Evolutionary conservation across 2,113 vertebrate genomes (phyloP).

Genomic region (Suncus etruscus): DNA sequence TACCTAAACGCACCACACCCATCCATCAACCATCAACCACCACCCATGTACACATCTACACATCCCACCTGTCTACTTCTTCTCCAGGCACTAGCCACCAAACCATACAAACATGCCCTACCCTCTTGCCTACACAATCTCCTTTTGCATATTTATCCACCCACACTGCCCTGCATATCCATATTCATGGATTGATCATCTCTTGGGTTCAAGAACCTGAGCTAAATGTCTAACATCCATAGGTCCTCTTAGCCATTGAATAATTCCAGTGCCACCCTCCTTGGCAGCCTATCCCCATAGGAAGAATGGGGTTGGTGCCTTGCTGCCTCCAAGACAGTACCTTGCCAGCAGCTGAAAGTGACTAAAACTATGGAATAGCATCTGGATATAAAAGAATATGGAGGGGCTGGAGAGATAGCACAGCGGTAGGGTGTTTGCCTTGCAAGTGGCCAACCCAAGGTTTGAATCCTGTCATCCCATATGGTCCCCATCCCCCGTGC

Average conservation of each 20-base stretch:
- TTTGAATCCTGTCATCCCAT: too few relatives aligned
- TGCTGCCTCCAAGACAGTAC: background rate
- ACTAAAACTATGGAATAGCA: background rate
- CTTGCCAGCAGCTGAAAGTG: background rate
- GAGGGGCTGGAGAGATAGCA: too few relatives aligned
- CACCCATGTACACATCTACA: background rate
- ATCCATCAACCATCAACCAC: background rate
- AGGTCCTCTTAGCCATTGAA: background rate
- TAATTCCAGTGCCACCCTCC: constrained; percentile 10
- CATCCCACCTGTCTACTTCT: background rate
- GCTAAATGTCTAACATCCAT: background rate
- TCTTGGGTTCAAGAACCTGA: background rate
- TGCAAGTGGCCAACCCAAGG: too few relatives aligned
- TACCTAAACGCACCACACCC: background rate
- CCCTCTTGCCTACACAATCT: background rate
- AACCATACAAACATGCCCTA: background rate
- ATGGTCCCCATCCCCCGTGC: too few relatives aligned
- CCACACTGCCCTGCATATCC: background rate
- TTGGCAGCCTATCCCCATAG: background rate
- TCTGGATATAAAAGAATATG: background rate
- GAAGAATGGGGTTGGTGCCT: background rate
- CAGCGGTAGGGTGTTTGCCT: too few relatives aligned
- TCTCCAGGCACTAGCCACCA: background rate
- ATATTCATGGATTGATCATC: background rate
- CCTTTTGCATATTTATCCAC: background rate